Evolutionary conservation across 2,888 invertebrate species (phyloP).

Genomic region (Conus canariensis): DNA sequence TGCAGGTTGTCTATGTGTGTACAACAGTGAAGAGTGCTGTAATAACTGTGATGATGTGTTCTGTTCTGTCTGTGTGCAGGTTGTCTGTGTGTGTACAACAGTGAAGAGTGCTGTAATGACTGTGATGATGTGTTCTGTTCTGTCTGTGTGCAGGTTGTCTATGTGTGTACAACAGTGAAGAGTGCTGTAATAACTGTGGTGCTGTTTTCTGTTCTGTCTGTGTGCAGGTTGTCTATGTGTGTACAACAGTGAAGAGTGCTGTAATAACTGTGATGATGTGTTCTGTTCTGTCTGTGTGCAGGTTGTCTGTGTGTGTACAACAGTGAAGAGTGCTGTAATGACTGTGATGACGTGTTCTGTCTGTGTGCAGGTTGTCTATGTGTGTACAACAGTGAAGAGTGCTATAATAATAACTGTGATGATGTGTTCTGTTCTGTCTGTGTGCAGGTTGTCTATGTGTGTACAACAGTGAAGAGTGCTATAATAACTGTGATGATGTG

Average conservation of each 20-base stretch:
- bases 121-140: background rate
- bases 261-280: no score
- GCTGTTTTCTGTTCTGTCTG: background rate
- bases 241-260: background rate
- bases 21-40: background rate
- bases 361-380: background rate
- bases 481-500: background rate
- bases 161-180: background rate
- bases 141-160: background rate
- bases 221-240: background rate
- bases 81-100: background rate
- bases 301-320: background rate
- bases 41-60: background rate
- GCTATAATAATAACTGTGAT: background rate
- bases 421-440: background rate
- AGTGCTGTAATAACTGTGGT: background rate
- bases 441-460: background rate
- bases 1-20: background rate
- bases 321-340: background rate
- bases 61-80: background rate
- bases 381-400: background rate
- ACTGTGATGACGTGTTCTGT: background rate
- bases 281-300: background rate
- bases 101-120: background rate
- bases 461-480: no score